phyloP scores from a whole-genome alignment of 2,888 invertebrate genomes.

The Dendrolimus houi region DNA sequence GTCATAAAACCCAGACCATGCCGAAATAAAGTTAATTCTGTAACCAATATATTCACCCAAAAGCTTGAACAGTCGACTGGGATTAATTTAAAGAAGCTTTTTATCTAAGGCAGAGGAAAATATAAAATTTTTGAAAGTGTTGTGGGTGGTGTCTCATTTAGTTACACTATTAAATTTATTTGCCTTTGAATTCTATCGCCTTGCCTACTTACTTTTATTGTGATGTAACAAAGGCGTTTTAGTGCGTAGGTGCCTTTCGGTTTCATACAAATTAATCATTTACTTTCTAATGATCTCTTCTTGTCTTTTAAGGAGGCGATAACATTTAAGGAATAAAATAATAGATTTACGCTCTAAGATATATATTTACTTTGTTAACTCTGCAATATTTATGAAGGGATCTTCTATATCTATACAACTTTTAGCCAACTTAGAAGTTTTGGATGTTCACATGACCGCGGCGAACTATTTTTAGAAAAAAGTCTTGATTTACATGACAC shows the following conservation, averaged over 20 bases:
- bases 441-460: too few species aligned
- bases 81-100: too few species aligned
- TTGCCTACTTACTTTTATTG: not conserved
- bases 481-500: too few species aligned
- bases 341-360: too few species aligned
- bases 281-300: not conserved
- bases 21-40: too few species aligned
- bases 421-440: too few species aligned
- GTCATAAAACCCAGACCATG: too few species aligned
- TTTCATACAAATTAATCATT: not conserved
- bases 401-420: too few species aligned
- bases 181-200: not conserved
- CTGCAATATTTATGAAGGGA: not conserved
- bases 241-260: not conserved
- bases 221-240: not conserved
- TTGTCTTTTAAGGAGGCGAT: not conserved
- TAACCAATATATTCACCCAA: too few species aligned
- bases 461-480: too few species aligned
- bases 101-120: too few species aligned
- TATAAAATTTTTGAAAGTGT: not conserved
- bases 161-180: not conserved
- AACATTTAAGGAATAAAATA: not conserved
- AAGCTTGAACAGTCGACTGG: too few species aligned
- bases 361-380: not conserved
- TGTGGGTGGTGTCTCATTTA: not conserved